Base-by-base conservation (phyloP, 2,113 vertebrate genomes). In the Ceyx margarethae region DNA sequence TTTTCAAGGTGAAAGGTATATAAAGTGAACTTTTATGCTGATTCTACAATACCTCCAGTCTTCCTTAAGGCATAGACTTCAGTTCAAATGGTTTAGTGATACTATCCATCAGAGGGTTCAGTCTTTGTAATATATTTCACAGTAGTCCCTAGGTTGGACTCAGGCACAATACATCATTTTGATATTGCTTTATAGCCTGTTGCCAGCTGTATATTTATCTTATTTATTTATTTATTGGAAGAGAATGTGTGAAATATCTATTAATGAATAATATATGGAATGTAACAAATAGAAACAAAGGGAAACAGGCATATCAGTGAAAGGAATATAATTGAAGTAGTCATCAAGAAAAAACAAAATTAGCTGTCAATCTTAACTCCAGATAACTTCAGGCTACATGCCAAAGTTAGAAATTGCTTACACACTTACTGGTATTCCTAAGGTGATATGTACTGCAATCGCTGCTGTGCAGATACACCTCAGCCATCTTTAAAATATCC, bases 111-210 rank as follows among this genome's bases (percentile, higher is more conserved):
- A 93, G 50, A 91, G 92, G 69, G 66, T 90, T 96, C 75, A 79
- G 40, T 19, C 64, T 84, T 88, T 68, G 42, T 87, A 95, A 94
- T 95, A 85, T 93, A 96, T 89, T 96, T 95, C 82, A 94, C 84
- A 74, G 43, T 77, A 85, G 69, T 95, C 85, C 88, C 85, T 91
- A 53, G 64, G 58, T 85, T 74, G 72, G 62, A 85, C 10, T 92
- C 62, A 50, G 68, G 31, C 67, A 50, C 48, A 90, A 93, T 95
- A 93, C 73, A 89, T 96, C 84, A 96, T 81, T 93, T 94, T 96
- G 64, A n/a, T 94, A 90, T 84, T 91, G 33, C 20, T 88, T 94
- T 94, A 81, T 62, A 86, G 45, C 58, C 54, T 91, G 28, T 86
- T 94, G 64, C 62, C 66, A 85, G 69, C 43, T 86, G 10, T 66